Evolutionary conservation across 92 coral and sea anemone species (phyloP).

Genomic region (Hydrozoanthus gracilis): DNA sequence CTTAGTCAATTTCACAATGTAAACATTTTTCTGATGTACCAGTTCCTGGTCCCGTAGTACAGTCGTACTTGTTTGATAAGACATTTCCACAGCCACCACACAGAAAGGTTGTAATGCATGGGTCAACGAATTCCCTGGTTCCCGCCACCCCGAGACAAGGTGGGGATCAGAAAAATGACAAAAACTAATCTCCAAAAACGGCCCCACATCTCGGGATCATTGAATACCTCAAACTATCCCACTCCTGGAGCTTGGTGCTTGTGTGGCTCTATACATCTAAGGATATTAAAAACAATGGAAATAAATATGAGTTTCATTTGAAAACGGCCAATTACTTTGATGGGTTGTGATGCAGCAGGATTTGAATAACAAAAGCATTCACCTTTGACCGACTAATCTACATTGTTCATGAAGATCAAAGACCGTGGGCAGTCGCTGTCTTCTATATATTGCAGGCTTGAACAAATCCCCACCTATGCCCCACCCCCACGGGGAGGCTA

Average conservation of each 20-base stretch:
- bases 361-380: conserved; percentile 22
- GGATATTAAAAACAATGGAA: too few species aligned
- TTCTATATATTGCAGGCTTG: conserved; percentile 14
- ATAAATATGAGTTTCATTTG: too few species aligned
- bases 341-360: too few species aligned
- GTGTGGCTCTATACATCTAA: too few species aligned
- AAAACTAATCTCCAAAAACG: background rate
- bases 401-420: conserved; percentile 21
- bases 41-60: too few species aligned
- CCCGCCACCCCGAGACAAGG: background rate
- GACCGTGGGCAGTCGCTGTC: conserved; percentile 7
- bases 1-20: too few species aligned
- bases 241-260: too few species aligned
- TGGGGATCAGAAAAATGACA: background rate
- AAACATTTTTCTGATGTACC: too few species aligned
- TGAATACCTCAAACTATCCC: too few species aligned
- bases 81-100: too few species aligned
- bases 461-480: background rate
- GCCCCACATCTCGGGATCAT: background rate
- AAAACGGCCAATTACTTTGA: too few species aligned
- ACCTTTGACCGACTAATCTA: conserved; percentile 1
- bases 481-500: conserved; percentile 5
- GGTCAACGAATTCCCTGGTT: background rate
- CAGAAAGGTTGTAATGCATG: background rate
- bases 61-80: too few species aligned